Percentiles rank a stretch among this genome's conserved stretches.
These are phyloP conservation scores for Lamproptera curius DNA, from an alignment of 2,888 invertebrate genomes.

Conservation along the genomic window DNA sequence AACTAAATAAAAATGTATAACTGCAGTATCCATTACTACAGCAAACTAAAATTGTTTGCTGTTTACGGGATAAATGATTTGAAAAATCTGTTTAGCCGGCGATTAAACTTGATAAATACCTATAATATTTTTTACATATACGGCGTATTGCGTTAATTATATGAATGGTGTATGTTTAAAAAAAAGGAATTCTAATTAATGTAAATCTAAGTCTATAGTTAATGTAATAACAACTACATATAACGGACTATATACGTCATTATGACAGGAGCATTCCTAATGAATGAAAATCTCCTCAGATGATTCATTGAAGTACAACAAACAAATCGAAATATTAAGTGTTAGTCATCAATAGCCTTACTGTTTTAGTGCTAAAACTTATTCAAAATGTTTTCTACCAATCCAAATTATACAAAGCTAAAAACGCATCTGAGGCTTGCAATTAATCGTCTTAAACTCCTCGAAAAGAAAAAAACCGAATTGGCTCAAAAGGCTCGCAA, in stretches of 20 bases:
- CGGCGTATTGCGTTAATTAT: too few species aligned
- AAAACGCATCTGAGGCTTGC: slow-evolving; percentile 97
- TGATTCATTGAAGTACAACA: slow-evolving; percentile 18
- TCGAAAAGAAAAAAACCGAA: slow-evolving; percentile 99
- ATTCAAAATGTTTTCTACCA: slow-evolving; percentile 89
- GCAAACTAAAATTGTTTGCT: too few species aligned
- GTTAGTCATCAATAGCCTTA: slow-evolving; percentile 12
- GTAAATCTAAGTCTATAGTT: too few species aligned
- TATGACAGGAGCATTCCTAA: slow-evolving; percentile 1
- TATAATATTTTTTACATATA: too few species aligned
- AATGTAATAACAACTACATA: background rate
- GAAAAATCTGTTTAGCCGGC: too few species aligned
- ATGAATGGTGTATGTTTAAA: too few species aligned
- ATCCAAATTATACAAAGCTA: slow-evolving; percentile 95
- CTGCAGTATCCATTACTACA: too few species aligned
- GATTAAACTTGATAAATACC: too few species aligned
- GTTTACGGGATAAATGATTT: too few species aligned
- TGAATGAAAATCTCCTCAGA: background rate
- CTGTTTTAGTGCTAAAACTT: slow-evolving; percentile 20
- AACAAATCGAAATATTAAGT: slow-evolving; percentile 16
- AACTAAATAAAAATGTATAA: too few species aligned
- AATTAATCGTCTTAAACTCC: slow-evolving; percentile 93
- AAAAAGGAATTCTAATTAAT: too few species aligned
- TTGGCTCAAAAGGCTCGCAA: slow-evolving; percentile 96
- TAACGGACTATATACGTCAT: slow-evolving; percentile 4